A percentile compares a stretch with the other conserved stretches of the same genome.
phyloP scores from a whole-genome alignment of 2,113 vertebrate genomes.

The Cephalopterus ornatus region DNA sequence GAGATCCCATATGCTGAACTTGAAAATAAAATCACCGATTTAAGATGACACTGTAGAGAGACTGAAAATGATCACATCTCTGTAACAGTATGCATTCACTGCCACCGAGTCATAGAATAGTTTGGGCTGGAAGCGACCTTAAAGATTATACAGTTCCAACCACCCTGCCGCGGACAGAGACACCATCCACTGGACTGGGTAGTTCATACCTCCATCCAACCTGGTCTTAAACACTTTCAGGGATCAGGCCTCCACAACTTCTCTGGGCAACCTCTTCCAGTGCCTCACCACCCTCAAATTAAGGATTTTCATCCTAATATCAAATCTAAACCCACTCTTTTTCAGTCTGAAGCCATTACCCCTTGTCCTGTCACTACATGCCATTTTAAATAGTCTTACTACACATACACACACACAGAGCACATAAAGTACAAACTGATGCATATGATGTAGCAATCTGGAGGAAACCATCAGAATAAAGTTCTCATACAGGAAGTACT shows the following conservation, averaged over 20 bases:
- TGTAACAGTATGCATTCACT: not conserved
- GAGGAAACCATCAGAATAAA: not conserved
- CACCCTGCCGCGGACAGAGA: not conserved
- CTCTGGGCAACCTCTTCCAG: not conserved
- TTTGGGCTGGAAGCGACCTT: not conserved
- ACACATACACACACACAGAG: not conserved
- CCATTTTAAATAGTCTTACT: not conserved
- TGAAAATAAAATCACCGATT: not conserved
- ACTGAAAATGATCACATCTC: not conserved
- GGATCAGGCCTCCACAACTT: not conserved
- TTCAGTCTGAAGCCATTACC: not conserved
- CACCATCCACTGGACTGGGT: not conserved
- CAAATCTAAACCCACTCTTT: not conserved
- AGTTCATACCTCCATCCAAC: not conserved
- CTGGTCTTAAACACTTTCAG: not conserved
- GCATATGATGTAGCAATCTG: not conserved
- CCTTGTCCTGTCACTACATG: not conserved
- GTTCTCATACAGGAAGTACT: not conserved
- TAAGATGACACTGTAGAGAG: not conserved
- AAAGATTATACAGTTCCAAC: not conserved
- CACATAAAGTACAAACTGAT: not conserved
- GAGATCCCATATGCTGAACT: not conserved
- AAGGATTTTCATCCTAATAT: not conserved
- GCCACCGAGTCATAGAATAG: not conserved
- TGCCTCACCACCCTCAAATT: not conserved